phyloP scores from a whole-genome alignment of 2,888 invertebrate genomes.

The Drosophila mimetica region DNA sequence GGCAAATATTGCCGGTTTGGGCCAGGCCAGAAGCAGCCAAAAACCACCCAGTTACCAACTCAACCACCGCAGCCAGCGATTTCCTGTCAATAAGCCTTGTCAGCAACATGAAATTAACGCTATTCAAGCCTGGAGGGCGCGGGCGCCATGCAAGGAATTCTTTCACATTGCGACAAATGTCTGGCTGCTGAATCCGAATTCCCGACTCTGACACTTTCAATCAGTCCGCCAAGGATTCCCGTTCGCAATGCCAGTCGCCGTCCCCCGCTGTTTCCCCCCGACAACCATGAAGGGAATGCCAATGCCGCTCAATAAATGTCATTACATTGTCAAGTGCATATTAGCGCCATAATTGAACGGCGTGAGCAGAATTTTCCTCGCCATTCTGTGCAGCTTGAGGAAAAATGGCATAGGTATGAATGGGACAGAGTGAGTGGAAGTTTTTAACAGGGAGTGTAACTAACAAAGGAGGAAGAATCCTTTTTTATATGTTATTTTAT shows the following conservation, averaged over 20 bases:
- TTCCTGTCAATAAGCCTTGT: slow-evolving; percentile 66
- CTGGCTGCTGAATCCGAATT: slow-evolving; percentile 52
- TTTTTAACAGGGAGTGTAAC: neutral
- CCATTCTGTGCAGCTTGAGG: slow-evolving; percentile 8
- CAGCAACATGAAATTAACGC: slow-evolving; percentile 68
- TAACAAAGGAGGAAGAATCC: neutral
- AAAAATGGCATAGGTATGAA: neutral
- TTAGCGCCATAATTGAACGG: slow-evolving; percentile 76
- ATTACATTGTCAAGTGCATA: slow-evolving; percentile 79
- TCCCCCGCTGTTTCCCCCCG: slow-evolving; percentile 6
- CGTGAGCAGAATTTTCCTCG: slow-evolving; percentile 63
- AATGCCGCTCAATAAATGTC: slow-evolving; percentile 71
- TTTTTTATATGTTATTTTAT: neutral
- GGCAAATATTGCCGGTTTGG: slow-evolving; percentile 49
- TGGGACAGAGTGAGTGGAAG: neutral
- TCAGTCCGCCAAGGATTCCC: slow-evolving; percentile 46
- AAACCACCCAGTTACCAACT: neutral
- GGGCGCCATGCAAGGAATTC: slow-evolving; percentile 50
- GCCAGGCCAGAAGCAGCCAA: neutral
- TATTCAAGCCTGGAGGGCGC: slow-evolving; percentile 49
- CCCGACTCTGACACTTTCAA: slow-evolving; percentile 62
- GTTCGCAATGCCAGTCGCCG: neutral
- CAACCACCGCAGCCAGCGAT: slow-evolving; percentile 24
- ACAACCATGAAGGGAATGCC: slow-evolving; percentile 30
- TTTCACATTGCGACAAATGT: slow-evolving; percentile 60